Percentiles rank a stretch among this genome's conserved stretches.
phyloP scores from a whole-genome alignment of 2,113 vertebrate species.

The Glaucidium brasilianum region DNA sequence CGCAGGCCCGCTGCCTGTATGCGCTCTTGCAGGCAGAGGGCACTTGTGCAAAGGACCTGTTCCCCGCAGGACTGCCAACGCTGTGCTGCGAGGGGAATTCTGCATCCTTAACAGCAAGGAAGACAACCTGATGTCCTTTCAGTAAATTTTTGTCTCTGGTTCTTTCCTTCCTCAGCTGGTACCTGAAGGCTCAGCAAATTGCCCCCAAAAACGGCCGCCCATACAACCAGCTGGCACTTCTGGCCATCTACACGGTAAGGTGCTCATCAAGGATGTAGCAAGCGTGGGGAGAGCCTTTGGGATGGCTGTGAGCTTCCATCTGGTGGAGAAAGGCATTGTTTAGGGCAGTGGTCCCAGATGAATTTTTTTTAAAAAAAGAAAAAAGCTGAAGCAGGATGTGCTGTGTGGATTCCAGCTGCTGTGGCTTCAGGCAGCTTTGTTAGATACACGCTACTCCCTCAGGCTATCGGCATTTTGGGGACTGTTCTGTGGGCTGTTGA shows the following conservation, averaged over 20 bases:
- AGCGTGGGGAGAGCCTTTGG: background rate
- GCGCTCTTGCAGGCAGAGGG: background rate
- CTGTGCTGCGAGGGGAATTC: background rate
- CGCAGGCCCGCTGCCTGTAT: background rate
- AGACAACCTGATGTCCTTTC: background rate
- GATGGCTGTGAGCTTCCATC: background rate
- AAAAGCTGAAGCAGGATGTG: background rate
- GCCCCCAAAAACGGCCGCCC: slow-evolving; percentile 97
- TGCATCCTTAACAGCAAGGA: background rate
- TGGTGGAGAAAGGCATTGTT: background rate
- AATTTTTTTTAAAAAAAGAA: background rate
- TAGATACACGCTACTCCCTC: background rate
- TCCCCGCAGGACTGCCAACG: background rate
- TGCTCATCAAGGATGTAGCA: background rate
- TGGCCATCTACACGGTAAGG: slow-evolving; percentile 97
- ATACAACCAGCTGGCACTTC: slow-evolving; percentile 93
- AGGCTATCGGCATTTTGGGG: background rate
- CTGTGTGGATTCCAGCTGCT: slow-evolving; percentile 21
- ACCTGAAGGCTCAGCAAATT: slow-evolving; percentile 97
- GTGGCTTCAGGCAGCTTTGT: background rate
- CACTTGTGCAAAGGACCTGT: background rate
- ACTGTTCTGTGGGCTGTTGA: background rate
- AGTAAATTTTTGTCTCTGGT: background rate
- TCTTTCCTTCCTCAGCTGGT: slow-evolving; percentile 82
- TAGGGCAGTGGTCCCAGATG: background rate